phyloP scores from a whole-genome alignment of 2,113 vertebrate genomes.

The Sinocyclocheilus maitianheensis region DNA sequence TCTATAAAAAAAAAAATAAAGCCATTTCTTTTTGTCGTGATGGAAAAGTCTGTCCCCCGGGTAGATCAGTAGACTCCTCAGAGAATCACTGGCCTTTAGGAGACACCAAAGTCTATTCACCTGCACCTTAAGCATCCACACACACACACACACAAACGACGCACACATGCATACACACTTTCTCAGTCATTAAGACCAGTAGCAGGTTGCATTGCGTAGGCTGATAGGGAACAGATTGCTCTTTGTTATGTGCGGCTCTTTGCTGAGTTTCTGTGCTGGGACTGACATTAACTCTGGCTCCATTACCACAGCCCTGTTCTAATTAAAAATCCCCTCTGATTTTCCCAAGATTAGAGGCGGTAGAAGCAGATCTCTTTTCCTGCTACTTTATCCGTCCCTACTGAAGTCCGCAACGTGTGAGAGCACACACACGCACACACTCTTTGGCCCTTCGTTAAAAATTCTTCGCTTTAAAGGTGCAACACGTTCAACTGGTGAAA shows the following conservation, averaged over 20 bases:
- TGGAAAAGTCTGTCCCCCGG: conserved; percentile 46
- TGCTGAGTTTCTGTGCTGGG: conserved; percentile 63
- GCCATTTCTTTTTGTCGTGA: conserved; percentile 33
- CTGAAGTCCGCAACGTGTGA: conserved; percentile 38
- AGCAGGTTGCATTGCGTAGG: conserved; percentile 59
- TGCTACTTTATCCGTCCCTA: conserved; percentile 60
- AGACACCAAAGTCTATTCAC: conserved; percentile 46
- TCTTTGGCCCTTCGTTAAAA: conserved; percentile 34
- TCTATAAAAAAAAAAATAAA: too few relatives aligned
- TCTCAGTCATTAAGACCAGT: conserved; percentile 45
- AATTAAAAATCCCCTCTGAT: conserved; percentile 77
- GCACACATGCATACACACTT: conserved; percentile 29
- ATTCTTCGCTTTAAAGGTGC: conserved; percentile 36
- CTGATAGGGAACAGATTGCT: conserved; percentile 63
- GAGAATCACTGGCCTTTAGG: conserved; percentile 59
- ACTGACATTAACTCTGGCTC: conserved; percentile 71
- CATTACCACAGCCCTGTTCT: conserved; percentile 74
- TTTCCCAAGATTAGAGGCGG: conserved; percentile 71
- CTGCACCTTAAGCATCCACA: conserved; percentile 27
- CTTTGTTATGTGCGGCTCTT: conserved; percentile 61
- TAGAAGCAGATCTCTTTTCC: conserved; percentile 66
- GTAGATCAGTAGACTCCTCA: conserved; percentile 58
- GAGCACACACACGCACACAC: conserved; percentile 31
- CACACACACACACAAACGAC: conserved; percentile 49
- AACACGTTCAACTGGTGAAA: conserved; percentile 41